phyloP scores from a whole-genome alignment of 1,140 invertebrate species.

The Ylistrum balloti region DNA sequence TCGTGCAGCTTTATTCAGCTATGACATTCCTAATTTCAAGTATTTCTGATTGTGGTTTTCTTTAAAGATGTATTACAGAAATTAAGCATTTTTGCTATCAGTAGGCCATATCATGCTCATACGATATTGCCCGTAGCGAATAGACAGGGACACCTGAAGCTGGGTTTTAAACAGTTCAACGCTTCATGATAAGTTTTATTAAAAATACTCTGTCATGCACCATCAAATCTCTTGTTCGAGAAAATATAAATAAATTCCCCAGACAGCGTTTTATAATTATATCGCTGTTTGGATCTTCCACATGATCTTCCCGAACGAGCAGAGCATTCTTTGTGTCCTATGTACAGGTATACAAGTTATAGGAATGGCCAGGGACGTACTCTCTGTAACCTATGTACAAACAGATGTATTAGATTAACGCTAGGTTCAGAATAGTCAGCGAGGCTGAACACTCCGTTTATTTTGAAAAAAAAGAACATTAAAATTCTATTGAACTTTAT shows the following conservation, averaged over 20 bases:
- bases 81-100: background rate
- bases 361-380: background rate
- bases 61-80: background rate
- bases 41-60: no score
- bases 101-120: background rate
- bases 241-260: conserved; percentile 30
- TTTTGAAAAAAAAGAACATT: background rate
- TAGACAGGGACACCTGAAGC: background rate
- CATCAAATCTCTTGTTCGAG: conserved; percentile 27
- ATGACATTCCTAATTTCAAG: no score
- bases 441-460: background rate
- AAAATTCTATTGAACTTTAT: background rate
- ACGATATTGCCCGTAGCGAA: background rate
- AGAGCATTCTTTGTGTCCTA: background rate
- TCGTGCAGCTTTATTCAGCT: no score
- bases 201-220: conserved; percentile 33
- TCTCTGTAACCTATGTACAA: background rate
- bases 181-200: background rate
- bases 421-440: background rate
- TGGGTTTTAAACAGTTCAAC: background rate
- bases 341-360: conserved; percentile 1
- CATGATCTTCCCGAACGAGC: background rate
- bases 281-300: conserved; percentile 9
- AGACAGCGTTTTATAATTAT: conserved; percentile 8
- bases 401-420: background rate